Base-by-base conservation (phyloP, 2,888 invertebrate species). In the Antitype chi region DNA sequence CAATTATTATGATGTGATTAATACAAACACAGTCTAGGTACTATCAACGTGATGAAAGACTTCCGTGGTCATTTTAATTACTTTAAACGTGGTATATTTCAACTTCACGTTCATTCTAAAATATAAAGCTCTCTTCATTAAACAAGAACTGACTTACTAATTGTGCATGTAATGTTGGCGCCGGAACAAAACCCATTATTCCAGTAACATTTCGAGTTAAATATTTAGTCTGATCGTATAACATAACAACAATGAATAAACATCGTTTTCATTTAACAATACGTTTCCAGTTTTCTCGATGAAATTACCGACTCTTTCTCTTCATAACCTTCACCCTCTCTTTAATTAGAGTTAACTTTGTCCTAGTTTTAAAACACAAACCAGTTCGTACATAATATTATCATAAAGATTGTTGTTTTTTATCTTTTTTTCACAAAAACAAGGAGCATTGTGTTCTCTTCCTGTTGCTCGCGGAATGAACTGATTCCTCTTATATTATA, bases 401-500 rank as follows among this genome's bases (percentile, higher is more conserved):
- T 55, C 79, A 78, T 84, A 80, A 70, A 80, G 25, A 83, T 78
- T 64, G 49, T 32, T 49, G 5, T 43, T 66, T 73, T 84, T 57
- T 28, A 43, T 47, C 3, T 67, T 13, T 38, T 67, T 67, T 71
- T 62, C 17, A 23, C 38, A 68, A 64, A 70, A 55, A 60, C 62
- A 73, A 53, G 64, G 43, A 71, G 64, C 71, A 69, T 85, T 71
- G 70, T 76, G 70, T 32, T 70, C 70, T 74, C 70, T 74, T 82
- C 77, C 70, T 85, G 83, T 83, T 85, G 70, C 82, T 85, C 53
- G 74, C 13, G 62, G 60, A 71, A 85, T 77, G 77, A 82, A 71
- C 86, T 77, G 83, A 85, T 82, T 85, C 73, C 59, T 85, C 82
- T 82, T 85, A 71, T 77, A 83, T 83, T 83, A 83, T 71, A 83